phyloP scores from a whole-genome alignment of 2,797 vertebrate species.

The Platyrinchus mystaceus region DNA sequence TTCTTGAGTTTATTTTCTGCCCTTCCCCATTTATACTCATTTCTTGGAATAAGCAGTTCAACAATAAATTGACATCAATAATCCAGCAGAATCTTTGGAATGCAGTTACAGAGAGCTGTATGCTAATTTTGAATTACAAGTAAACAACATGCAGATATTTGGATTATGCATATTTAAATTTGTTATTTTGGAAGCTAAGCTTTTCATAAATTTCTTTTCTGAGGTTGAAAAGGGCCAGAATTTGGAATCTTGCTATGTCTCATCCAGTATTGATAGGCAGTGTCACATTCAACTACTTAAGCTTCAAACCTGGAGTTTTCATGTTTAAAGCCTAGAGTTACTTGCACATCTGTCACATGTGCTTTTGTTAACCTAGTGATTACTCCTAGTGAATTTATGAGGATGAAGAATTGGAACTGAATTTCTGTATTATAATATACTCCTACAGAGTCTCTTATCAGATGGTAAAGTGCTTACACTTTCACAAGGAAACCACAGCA shows the following conservation, averaged over 20 bases:
- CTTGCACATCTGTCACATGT: not conserved
- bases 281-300: not conserved
- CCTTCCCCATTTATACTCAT: not conserved
- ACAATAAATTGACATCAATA: not conserved
- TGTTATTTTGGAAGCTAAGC: not conserved
- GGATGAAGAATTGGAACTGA: not conserved
- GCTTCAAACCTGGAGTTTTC: not conserved
- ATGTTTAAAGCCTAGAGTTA: not conserved
- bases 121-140: not conserved
- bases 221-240: not conserved
- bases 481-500: constrained; percentile 56
- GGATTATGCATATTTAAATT: not conserved
- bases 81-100: not conserved
- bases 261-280: not conserved
- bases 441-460: constrained; percentile 43
- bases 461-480: constrained; percentile 43
- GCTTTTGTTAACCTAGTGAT: not conserved
- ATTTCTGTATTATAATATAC: constrained; percentile 11
- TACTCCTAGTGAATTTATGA: not conserved
- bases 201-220: not conserved
- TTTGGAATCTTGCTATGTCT: not conserved
- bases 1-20: not conserved
- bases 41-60: not conserved
- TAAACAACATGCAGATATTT: not conserved
- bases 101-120: not conserved